Conservation (phyloP, 2,797 vertebrate species). For the Chiroxiphia lanceolata region DNA sequence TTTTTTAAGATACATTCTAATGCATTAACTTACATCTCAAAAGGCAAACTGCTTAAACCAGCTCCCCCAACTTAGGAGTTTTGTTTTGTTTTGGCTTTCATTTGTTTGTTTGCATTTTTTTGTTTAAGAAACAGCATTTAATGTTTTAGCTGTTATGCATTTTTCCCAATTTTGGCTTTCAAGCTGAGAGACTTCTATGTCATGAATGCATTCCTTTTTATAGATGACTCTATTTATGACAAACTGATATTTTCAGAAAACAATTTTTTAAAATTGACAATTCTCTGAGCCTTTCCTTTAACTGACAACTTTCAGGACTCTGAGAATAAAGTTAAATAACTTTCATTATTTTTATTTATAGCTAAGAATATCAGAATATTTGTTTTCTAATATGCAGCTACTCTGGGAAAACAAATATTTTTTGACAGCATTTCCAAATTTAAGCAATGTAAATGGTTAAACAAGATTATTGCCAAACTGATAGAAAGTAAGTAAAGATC, state of each 20-base stretch:
- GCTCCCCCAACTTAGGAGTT: rapidly evolving
- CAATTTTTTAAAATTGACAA: not conserved
- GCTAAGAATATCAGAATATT: not conserved
- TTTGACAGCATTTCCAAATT: not conserved
- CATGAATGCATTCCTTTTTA: not conserved
- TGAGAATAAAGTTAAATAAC: not conserved
- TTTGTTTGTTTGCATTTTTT: not conserved
- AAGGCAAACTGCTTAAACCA: not conserved
- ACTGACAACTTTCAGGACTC: not conserved
- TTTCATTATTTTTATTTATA: not conserved
- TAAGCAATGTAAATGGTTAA: not conserved
- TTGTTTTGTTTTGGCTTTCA: not conserved
- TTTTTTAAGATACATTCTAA: not conserved
- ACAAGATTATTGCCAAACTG: not conserved
- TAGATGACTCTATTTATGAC: not conserved
- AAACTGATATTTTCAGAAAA: not conserved
- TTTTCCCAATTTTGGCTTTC: not conserved
- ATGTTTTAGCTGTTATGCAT: not conserved
- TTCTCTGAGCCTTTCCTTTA: not conserved
- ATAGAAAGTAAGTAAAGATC: not conserved
- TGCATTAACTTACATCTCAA: not conserved
- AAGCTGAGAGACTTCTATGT: not conserved
- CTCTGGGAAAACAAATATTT: not conserved
- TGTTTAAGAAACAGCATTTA: not conserved
- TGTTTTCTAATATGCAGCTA: not conserved